Evolutionary conservation across 2,113 vertebrate genomes (phyloP), one percentile per base, ranked within the genome.

Genomic region (zebrafish (Danio rerio)): DNA sequence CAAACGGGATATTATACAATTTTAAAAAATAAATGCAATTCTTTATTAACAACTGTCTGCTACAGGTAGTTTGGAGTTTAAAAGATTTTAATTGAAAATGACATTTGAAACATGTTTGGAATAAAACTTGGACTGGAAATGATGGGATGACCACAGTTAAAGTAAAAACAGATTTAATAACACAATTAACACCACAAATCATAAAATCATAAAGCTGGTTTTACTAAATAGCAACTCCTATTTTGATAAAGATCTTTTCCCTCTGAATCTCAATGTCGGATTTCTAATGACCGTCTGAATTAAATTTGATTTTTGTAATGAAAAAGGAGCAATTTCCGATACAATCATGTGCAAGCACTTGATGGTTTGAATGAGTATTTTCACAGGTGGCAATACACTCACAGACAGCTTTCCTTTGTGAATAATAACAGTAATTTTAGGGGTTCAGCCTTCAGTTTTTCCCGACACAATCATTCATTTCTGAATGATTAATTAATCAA

Each of bases 301-400:
- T 9, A 75, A 45, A 43, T 11, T 11, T n/a, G 9, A 56, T 55
- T 40, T n/a, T 21, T 11, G 9, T 7, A 73, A 6, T 56, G 43
- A 55, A 56, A 55, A 7, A 73, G 1, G 9, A 72, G 52, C 21
- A 43, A 7, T 74, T 20, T 11, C n/a, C 9, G 4, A 31, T 56
- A 55, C 4, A 18, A 11, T 56, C 11, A 80, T 53, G 10, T 42
- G 13, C 61, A 15, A 62, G 65, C 49, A 7, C 20, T 31, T 58
- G 18, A 84, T 49, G 15, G 58, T 20, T 76, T 66, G 31, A 43
- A 47, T n/a, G 8, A 42, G 31, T 78, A 65, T 80, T 86, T 86
- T 75, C 70, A 86, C 84, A 86, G 62, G 78, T 81, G 71, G 59
- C 18, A 70, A 69, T 52, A 66, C 68, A 45, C 75, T 12, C 18